Percentiles rank a stretch among this genome's conserved stretches.
phyloP scores from a whole-genome alignment of 2,113 vertebrate species.

The Zapornia atra region DNA sequence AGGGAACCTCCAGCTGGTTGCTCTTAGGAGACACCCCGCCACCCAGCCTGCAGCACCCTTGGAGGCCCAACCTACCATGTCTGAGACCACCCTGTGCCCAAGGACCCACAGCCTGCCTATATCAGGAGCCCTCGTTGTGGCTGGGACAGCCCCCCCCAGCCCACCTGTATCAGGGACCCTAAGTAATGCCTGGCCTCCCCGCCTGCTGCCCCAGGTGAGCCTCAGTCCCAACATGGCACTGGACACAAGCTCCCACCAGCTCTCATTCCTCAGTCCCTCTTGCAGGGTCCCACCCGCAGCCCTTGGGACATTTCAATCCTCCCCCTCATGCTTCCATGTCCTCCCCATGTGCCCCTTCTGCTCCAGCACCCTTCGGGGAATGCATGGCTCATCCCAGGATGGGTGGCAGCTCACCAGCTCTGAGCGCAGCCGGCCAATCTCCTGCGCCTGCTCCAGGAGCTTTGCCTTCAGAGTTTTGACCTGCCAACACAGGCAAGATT shows the following conservation, averaged over 20 bases:
- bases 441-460: conserved; percentile 84
- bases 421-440: conserved; percentile 86
- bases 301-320: background rate
- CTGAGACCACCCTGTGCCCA: too few species aligned
- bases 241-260: background rate
- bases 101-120: too few species aligned
- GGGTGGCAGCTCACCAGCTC: conserved; percentile 80
- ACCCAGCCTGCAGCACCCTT: background rate
- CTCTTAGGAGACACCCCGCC: too few species aligned
- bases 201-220: background rate
- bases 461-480: conserved; percentile 88
- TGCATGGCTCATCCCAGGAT: background rate
- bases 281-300: fast-evolving
- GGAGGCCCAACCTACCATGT: background rate
- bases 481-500: conserved; percentile 61
- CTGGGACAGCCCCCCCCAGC: too few species aligned
- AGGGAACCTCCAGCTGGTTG: too few species aligned
- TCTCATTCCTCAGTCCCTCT: too few species aligned
- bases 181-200: too few species aligned
- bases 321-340: fast-evolving
- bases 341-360: fast-evolving
- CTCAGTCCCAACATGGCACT: fast-evolving
- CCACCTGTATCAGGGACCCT: too few species aligned
- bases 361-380: fast-evolving
- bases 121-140: too few species aligned